Base-by-base conservation (phyloP, 2,797 vertebrate species). In the Macropus fuliginosus region DNA sequence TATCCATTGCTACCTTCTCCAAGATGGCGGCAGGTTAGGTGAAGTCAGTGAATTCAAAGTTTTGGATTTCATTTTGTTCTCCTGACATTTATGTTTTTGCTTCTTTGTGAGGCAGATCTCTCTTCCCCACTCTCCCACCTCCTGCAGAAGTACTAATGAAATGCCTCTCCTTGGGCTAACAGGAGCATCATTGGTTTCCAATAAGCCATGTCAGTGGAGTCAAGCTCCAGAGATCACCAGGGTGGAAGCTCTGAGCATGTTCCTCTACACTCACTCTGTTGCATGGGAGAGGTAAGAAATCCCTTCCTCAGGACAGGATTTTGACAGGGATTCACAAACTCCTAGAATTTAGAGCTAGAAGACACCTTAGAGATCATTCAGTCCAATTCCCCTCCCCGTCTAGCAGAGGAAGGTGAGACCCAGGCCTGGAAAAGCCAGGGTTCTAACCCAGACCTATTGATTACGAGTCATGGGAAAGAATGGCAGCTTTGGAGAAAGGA, bases 331-430 rank as follows among this genome's bases (percentile, higher is more conserved):
- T n/a, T 57, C 18, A 27, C 8, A 16, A 4, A 4, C 50, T 55
- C 62, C 66, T 89, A 5, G 56, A 95, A 93, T 93, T 90, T 90
- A 29, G 54, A 50, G 55, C 14, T 13, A 24, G 54, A 54, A 96
- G 91, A 87, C 54, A 93, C 90, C 29, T 55, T 54, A 57, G 54
- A 40, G 28, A 92, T 52, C 2, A 1, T 87, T 46, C 74, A n/a
- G 31, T n/a, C 13, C 62, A 81, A 81, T 81, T 46, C 74, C 40
- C 8, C n/a, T 27, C 40, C 40, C 21, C 9, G 46, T 46, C n/a
- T 46, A 87, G 21, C 40, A 46, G 8, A 87, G 2, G 40, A 46
- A 46, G 18, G 24, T 27, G 9, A 87, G 21, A 9, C 12, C 21
- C 40, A 87, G 40, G 40, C 8, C 50, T 10, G 21, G 40, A 87